Base-by-base conservation (phyloP, 2,888 invertebrate species). In the Phengaris arion region DNA sequence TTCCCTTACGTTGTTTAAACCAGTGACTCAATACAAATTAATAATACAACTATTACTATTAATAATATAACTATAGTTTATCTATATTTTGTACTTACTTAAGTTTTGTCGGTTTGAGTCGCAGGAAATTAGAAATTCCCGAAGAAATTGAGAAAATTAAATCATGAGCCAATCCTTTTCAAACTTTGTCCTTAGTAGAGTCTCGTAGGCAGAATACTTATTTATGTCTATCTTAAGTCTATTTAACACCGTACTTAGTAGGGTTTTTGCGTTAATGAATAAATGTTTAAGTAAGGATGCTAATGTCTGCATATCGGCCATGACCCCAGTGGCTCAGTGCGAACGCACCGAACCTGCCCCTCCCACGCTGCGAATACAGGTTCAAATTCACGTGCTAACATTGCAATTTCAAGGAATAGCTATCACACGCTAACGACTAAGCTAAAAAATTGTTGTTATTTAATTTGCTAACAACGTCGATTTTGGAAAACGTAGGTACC, bases 261-360 rank as follows among this genome's bases (percentile, higher is more conserved):
- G 15, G 59, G 59, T 22, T 59, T 59, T 22, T 8, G 22, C 2
- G 22, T 59, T 59, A 22, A 55, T 55, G 59, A 59, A 59, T 59
- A 59, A 59, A 59, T 59, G 22, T 59, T 59, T 48, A 22, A 35
- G 35, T 64, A 22, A 45, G 64, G n/a, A n/a, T n/a, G n/a, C n/a
- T n/a, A n/a, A n/a, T 48, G 48, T n/a, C 45, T 46, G 46, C 68
- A 52, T 10, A 72, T 13, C 35, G 79, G 75, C 79, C 79, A 59
- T 79, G 79, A 78, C 75, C 79, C 75, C 46, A 74, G 54, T 15
- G 75, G 54, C 35, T 54, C 76, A 76, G 78, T 77, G 77, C 78
- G 73, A 68, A 75, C 74, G 79, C 74, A 79, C 78, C 35, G 68
- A 15, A 64, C 75, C 70, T 68, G 76, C 57, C 75, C 76, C 48